phyloP scores from a whole-genome alignment of 2,113 vertebrate genomes.

The Python bivittatus region DNA sequence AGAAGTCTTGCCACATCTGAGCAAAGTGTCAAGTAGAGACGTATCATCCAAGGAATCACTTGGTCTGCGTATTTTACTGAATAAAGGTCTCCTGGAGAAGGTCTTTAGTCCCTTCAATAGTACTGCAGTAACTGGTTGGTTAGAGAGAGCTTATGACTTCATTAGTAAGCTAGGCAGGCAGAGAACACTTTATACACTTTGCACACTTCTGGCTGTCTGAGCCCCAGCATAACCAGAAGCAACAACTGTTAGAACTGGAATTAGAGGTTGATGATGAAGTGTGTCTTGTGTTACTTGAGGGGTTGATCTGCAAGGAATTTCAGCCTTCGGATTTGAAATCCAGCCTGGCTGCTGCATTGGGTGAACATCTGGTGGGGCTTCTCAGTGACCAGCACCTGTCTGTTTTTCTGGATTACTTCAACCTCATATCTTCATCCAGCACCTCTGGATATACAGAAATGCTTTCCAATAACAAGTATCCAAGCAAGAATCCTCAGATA shows the following conservation, averaged over 20 bases:
- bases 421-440: slow-evolving; percentile 44
- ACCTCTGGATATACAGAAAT: slow-evolving; percentile 43
- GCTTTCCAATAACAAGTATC: slow-evolving; percentile 38
- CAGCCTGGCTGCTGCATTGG: slow-evolving; percentile 15
- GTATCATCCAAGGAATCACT: slow-evolving; percentile 36
- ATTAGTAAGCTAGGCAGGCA: slow-evolving; percentile 15
- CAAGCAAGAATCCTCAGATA: slow-evolving; percentile 32
- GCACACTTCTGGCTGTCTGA: slow-evolving; percentile 57
- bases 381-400: slow-evolving; percentile 14
- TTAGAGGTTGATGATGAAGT: slow-evolving; percentile 28
- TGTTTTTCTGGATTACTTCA: slow-evolving; percentile 33
- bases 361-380: neutral
- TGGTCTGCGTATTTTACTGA: slow-evolving; percentile 29
- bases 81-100: neutral
- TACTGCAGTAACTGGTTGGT: slow-evolving; percentile 31
- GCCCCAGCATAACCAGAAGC: slow-evolving; percentile 5
- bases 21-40: slow-evolving; percentile 26
- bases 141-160: slow-evolving; percentile 25
- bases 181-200: slow-evolving; percentile 48
- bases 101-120: neutral
- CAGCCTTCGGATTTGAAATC: slow-evolving; percentile 6
- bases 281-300: slow-evolving; percentile 25
- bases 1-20: slow-evolving; percentile 21
- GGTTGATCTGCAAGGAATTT: neutral
- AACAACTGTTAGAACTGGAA: slow-evolving; percentile 45